A percentile compares a stretch with the other conserved stretches of the same genome.
Conservation (phyloP, 2,888 invertebrate species). For the Calameuta filiformis region DNA sequence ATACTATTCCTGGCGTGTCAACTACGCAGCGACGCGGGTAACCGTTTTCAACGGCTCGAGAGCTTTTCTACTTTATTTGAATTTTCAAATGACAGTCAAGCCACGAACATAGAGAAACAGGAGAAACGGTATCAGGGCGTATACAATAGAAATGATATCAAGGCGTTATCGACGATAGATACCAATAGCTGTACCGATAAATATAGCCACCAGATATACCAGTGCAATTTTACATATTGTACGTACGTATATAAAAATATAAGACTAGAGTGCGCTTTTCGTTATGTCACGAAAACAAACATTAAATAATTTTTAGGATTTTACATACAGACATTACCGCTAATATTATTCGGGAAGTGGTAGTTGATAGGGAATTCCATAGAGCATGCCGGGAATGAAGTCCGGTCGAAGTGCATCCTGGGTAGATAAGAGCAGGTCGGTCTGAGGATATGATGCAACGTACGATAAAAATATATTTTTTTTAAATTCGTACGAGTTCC, state of each 20-base stretch:
- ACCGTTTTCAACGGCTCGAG: not conserved
- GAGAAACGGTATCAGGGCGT: not conserved
- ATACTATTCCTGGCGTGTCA: not conserved
- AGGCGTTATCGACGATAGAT: not conserved
- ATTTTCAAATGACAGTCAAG: not conserved
- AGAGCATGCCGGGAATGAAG: not conserved
- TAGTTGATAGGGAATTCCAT: not conserved
- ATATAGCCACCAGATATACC: not conserved
- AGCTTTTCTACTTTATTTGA: not conserved
- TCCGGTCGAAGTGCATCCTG: not conserved
- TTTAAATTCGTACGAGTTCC: not conserved
- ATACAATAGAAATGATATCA: not conserved
- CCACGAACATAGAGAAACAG: not conserved
- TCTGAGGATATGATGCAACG: constrained; percentile 26
- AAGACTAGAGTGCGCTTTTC: not conserved
- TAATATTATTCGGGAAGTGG: not conserved
- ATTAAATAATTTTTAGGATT: not conserved
- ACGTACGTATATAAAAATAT: not conserved
- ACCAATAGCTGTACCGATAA: not conserved
- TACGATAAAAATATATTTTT: constrained; percentile 21
- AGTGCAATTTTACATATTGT: not conserved
- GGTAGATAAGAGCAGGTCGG: not conserved
- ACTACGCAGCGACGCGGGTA: not conserved
- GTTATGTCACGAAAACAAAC: not conserved
- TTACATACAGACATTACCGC: not conserved